Conservation (phyloP, 2,113 vertebrate genomes). For the Mastomys coucha region DNA sequence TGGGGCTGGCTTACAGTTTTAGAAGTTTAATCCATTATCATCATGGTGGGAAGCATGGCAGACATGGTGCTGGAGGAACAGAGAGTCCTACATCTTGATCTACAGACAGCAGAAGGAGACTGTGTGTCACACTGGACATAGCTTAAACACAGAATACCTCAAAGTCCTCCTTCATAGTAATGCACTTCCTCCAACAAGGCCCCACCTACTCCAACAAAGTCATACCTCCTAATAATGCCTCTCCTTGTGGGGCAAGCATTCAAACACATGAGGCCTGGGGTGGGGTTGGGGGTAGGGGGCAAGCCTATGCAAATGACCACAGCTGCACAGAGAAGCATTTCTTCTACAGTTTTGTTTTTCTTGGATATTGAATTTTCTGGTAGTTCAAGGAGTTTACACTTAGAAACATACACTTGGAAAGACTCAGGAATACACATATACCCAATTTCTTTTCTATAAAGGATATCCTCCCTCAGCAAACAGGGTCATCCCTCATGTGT, state of each 20-base stretch:
- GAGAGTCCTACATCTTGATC: background rate
- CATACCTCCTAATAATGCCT: background rate
- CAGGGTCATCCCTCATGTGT: background rate
- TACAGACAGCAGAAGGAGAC: background rate
- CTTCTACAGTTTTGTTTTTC: background rate
- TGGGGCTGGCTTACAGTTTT: background rate
- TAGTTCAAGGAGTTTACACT: background rate
- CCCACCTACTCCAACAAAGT: background rate
- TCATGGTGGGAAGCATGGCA: background rate
- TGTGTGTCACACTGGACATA: background rate
- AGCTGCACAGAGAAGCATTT: background rate
- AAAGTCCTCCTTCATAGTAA: background rate
- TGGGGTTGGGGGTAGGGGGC: too few species aligned
- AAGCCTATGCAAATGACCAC: background rate
- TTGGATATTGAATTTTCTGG: background rate
- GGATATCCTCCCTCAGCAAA: background rate
- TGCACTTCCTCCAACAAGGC: background rate
- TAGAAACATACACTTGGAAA: background rate
- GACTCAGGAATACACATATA: background rate
- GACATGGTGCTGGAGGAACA: background rate
- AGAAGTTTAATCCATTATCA: background rate
- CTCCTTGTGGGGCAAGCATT: background rate
- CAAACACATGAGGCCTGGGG: background rate
- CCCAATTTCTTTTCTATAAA: background rate
- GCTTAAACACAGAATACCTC: background rate